phyloP scores from a whole-genome alignment of 2,888 invertebrate species.

The Lasioglossum zephyrum region DNA sequence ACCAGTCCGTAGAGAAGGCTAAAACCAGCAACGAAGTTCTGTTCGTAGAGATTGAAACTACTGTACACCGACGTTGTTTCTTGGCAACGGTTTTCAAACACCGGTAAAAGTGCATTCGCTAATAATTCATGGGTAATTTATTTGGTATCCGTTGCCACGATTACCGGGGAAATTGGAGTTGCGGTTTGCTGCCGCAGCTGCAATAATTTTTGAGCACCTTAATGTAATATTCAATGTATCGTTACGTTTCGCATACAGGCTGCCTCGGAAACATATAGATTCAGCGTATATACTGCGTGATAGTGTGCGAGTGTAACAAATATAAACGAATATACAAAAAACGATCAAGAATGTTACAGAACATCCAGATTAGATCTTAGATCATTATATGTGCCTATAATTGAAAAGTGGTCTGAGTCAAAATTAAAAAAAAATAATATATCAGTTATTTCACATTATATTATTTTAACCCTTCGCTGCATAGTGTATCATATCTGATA shows the following conservation, averaged over 20 bases:
- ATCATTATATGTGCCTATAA: too few species aligned
- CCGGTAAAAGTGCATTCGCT: constrained; percentile 53
- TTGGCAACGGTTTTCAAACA: constrained; percentile 55
- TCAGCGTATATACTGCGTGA: not conserved
- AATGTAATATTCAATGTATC: constrained; percentile 5
- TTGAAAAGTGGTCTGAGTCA: too few species aligned
- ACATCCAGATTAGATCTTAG: too few species aligned
- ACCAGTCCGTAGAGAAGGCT: constrained; percentile 38
- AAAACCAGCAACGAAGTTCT: constrained; percentile 48
- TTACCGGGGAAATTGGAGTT: constrained; percentile 4
- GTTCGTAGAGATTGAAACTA: constrained; percentile 60
- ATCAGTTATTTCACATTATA: too few species aligned
- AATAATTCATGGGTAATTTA: constrained; percentile 60
- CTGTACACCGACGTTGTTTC: constrained; percentile 38
- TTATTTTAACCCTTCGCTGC: too few species aligned
- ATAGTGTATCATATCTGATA: too few species aligned
- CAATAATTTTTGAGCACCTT: constrained; percentile 23
- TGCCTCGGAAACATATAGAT: not conserved
- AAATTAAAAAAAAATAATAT: too few species aligned
- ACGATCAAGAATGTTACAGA: too few species aligned
- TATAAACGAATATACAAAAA: not conserved
- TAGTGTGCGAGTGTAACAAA: not conserved
- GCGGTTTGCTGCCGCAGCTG: not conserved
- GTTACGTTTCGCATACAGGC: not conserved
- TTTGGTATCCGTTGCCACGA: constrained; percentile 28